Conservation (phyloP, 2,888 invertebrate species). For the Trichopria drosophilae region DNA sequence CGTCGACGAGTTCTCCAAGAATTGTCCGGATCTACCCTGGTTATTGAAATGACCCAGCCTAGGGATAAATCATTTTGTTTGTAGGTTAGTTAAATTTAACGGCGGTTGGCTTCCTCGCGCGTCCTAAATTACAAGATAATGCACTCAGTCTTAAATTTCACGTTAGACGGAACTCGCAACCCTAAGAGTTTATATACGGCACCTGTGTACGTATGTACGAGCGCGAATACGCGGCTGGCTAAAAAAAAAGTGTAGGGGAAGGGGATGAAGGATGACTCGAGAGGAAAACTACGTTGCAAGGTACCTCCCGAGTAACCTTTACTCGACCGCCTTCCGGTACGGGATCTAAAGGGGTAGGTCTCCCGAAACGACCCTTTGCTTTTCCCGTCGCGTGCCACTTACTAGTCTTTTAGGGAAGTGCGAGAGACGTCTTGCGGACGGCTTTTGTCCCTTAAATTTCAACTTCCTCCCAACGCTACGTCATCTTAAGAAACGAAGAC, state of each 20-base stretch:
- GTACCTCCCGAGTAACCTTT: slow-evolving; percentile 26
- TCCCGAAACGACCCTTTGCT: no score
- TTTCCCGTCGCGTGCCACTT: slow-evolving; percentile 14
- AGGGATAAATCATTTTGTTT: slow-evolving; percentile 35
- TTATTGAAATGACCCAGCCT: slow-evolving; percentile 43
- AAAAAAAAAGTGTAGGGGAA: slow-evolving; percentile 22
- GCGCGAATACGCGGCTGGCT: slow-evolving; percentile 16
- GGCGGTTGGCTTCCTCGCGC: slow-evolving; percentile 17
- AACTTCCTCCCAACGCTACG: slow-evolving; percentile 13
- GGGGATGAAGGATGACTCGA: slow-evolving; percentile 26
- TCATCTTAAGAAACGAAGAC: background rate
- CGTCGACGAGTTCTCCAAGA: background rate
- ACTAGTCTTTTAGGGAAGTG: slow-evolving; percentile 13
- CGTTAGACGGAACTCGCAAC: slow-evolving; percentile 28
- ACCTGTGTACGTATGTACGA: slow-evolving; percentile 15
- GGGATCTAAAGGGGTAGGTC: no score
- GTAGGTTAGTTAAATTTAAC: background rate
- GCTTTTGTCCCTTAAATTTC: background rate
- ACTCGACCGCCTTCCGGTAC: slow-evolving; percentile 24
- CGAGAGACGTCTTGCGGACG: background rate
- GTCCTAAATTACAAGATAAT: slow-evolving; percentile 47
- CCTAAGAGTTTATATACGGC: no score
- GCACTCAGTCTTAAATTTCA: slow-evolving; percentile 46
- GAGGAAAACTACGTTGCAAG: slow-evolving; percentile 25
- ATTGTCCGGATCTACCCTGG: slow-evolving; percentile 18